Evolutionary conservation across 2,888 invertebrate species (phyloP).

Genomic region (Pecten maximus): DNA sequence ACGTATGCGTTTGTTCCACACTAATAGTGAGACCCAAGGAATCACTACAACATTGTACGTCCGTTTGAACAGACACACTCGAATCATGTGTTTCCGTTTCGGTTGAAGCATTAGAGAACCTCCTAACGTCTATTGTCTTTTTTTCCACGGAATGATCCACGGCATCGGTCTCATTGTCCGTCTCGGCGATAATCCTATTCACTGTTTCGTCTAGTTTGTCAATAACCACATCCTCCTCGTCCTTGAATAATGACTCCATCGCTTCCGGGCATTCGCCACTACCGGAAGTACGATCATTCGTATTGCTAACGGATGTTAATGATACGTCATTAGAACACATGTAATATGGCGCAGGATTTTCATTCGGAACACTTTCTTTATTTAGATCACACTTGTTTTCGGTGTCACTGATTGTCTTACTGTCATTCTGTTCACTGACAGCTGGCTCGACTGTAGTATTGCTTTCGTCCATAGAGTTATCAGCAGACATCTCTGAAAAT

Average conservation of each 20-base stretch:
- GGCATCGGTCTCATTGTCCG: background rate
- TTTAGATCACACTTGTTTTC: background rate
- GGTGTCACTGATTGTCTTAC: background rate
- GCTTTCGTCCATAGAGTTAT: background rate
- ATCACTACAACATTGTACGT: constrained; percentile 7
- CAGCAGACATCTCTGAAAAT: background rate
- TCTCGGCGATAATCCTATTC: background rate
- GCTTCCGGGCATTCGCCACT: background rate
- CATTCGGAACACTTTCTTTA: constrained; percentile 2
- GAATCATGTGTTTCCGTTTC: constrained; percentile 19
- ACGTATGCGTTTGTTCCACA: constrained; percentile 25
- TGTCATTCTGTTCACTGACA: background rate
- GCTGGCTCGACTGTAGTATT: background rate
- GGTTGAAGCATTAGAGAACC: background rate
- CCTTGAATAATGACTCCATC: background rate
- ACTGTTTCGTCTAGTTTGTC: constrained; percentile 23
- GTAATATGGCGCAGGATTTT: constrained; percentile 20
- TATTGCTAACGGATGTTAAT: constrained; percentile 8
- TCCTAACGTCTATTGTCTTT: background rate
- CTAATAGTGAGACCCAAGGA: background rate
- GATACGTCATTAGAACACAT: background rate
- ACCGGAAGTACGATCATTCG: constrained; percentile 2
- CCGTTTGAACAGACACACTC: constrained; percentile 2
- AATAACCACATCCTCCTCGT: constrained; percentile 18
- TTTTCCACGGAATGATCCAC: background rate